These are phyloP conservation scores for Seriola quinqueradiata DNA, from an alignment of 2,113 vertebrate species.

Conservation along the genomic window DNA sequence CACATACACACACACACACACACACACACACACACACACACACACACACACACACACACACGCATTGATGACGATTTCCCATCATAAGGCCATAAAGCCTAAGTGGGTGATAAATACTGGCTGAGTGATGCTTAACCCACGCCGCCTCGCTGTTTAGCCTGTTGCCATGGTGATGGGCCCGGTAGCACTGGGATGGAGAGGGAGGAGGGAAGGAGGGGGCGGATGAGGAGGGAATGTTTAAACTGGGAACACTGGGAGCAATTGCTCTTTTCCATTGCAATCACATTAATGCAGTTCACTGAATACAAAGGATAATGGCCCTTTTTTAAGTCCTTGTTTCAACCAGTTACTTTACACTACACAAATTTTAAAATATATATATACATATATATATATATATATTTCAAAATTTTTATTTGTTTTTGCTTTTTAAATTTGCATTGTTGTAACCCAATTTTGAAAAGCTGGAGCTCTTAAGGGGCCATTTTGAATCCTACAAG, in stretches of 20 bases:
- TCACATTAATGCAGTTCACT: neutral
- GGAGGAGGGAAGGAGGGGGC: neutral
- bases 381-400: too few relatives aligned
- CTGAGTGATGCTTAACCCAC: constrained; percentile 67
- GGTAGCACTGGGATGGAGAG: neutral
- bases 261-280: neutral
- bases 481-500: too few relatives aligned
- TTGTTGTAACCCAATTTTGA: too few relatives aligned
- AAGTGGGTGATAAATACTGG: constrained; percentile 72
- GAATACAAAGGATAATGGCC: neutral
- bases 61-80: constrained; percentile 29
- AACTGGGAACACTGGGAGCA: constrained; percentile 1
- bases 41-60: constrained; percentile 8
- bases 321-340: too few relatives aligned
- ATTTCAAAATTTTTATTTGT: too few relatives aligned
- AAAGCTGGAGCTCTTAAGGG: too few relatives aligned
- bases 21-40: constrained; percentile 18
- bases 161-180: constrained; percentile 64
- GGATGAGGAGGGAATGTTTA: neutral
- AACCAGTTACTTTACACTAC: too few relatives aligned
- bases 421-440: too few relatives aligned
- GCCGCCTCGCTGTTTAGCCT: constrained; percentile 53
- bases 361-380: too few relatives aligned
- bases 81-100: constrained; percentile 69
- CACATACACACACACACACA: too few relatives aligned